Evolutionary conservation across 2,113 vertebrate species (phyloP).

Genomic region (Collichthys lucidus): DNA sequence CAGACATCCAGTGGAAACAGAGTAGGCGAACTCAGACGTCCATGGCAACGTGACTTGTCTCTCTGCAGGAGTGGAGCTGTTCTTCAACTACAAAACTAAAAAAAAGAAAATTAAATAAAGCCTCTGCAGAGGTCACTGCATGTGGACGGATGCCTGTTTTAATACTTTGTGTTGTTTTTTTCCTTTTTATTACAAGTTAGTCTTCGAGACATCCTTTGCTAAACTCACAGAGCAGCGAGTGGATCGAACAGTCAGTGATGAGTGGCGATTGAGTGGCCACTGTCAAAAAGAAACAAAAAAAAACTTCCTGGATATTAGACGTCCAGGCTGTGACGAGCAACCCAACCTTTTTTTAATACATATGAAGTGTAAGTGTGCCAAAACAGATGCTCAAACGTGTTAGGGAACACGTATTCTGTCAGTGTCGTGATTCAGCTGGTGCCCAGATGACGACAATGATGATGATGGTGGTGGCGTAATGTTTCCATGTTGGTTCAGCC

Average conservation of each 20-base stretch:
- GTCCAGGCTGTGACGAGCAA: conserved; percentile 7
- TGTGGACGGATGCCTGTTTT: conserved; percentile 23
- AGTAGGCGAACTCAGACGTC: conserved; percentile 25
- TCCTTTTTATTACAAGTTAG: not conserved
- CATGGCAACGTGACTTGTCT: conserved; percentile 11
- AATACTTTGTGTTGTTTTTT: conserved; percentile 17
- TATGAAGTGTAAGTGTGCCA: conserved; percentile 5
- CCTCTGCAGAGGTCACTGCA: conserved; percentile 24
- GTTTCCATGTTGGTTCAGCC: conserved; percentile 16
- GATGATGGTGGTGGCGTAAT: not conserved
- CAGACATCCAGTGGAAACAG: conserved; percentile 41
- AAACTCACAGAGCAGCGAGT: conserved; percentile 60
- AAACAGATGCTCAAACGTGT: not conserved
- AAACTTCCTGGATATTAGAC: not conserved
- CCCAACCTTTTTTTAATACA: not conserved
- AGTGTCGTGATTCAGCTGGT: conserved; percentile 3
- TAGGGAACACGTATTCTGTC: conserved; percentile 20
- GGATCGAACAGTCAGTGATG: conserved; percentile 41
- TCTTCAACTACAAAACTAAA: conserved; percentile 17
- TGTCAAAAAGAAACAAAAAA: not conserved
- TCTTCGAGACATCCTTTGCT: conserved; percentile 43
- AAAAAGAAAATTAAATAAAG: conserved; percentile 1
- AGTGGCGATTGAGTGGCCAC: not conserved
- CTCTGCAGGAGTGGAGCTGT: conserved; percentile 10
- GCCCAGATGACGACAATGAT: not conserved